Conservation (phyloP, 2,797 vertebrate genomes). For the Bovichtus diacanthus region DNA sequence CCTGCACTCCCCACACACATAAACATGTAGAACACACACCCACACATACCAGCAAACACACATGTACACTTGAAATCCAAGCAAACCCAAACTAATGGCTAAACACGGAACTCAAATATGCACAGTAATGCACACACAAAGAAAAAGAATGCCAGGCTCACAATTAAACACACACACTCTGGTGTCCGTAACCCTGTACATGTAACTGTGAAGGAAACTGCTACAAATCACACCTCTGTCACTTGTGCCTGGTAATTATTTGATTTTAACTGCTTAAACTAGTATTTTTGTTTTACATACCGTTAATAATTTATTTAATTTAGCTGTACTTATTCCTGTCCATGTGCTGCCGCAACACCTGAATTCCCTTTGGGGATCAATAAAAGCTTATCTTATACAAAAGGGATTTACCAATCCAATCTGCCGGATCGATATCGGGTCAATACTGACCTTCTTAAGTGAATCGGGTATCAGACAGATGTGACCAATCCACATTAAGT, state of each 20-base stretch:
- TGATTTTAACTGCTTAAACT: too few species aligned
- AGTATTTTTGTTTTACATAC: too few species aligned
- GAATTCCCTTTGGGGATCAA: not conserved
- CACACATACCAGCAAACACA: constrained; percentile 8
- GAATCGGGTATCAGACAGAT: not conserved
- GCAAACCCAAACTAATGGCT: constrained; percentile 3
- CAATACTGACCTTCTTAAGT: not conserved
- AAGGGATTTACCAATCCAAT: not conserved
- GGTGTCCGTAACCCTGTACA: too few species aligned
- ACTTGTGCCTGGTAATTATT: too few species aligned
- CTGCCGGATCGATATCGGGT: not conserved
- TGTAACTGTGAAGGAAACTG: too few species aligned
- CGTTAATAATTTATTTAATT: too few species aligned
- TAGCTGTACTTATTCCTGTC: too few species aligned
- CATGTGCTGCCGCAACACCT: not conserved
- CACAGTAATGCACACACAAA: not conserved
- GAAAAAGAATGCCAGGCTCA: not conserved
- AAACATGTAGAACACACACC: constrained; percentile 13
- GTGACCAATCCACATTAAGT: not conserved
- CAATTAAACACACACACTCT: not conserved
- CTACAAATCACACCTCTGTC: too few species aligned
- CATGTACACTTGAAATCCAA: not conserved
- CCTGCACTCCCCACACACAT: constrained; percentile 25
- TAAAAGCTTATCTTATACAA: not conserved
- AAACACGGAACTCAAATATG: not conserved